Conservation (phyloP, 2,797 vertebrate genomes). For the Enteromius radiatus region DNA sequence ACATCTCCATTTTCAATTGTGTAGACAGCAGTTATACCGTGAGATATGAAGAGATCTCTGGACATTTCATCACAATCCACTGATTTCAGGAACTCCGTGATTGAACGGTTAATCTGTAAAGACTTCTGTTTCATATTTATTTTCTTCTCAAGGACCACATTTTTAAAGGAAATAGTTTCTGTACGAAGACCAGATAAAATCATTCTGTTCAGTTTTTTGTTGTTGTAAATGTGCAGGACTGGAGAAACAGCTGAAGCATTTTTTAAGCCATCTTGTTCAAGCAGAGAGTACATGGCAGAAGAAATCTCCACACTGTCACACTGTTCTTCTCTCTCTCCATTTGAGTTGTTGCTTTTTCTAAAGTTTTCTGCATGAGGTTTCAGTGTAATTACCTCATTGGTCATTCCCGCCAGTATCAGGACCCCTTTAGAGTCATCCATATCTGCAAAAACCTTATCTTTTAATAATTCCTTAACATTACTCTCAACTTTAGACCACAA, state of each 20-base stretch:
- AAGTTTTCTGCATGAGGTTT: constrained; percentile 67
- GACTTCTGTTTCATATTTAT: constrained; percentile 62
- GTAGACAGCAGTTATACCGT: constrained; percentile 76
- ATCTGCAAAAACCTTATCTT: constrained; percentile 65
- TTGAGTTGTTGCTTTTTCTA: constrained; percentile 64
- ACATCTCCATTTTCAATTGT: constrained; percentile 66
- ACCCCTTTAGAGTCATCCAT: constrained; percentile 55
- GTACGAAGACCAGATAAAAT: constrained; percentile 72
- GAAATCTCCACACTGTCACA: constrained; percentile 72
- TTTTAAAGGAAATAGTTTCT: constrained; percentile 78
- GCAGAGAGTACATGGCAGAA: constrained; percentile 70
- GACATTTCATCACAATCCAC: constrained; percentile 74
- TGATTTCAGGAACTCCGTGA: constrained; percentile 76
- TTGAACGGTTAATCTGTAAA: constrained; percentile 59
- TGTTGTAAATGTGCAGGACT: constrained; percentile 71
- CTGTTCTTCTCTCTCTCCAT: constrained; percentile 73
- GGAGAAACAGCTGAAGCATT: constrained; percentile 63
- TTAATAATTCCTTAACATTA: constrained; percentile 60
- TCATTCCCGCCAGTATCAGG: constrained; percentile 76
- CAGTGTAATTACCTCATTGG: constrained; percentile 65
- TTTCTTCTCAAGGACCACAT: constrained; percentile 75
- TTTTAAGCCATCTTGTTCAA: constrained; percentile 72
- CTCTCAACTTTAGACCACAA: constrained; percentile 77
- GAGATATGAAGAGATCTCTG: constrained; percentile 73
- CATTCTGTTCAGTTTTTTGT: constrained; percentile 63